phyloP scores from a whole-genome alignment of 2,888 invertebrate species.

The Autographa pulchrina region DNA sequence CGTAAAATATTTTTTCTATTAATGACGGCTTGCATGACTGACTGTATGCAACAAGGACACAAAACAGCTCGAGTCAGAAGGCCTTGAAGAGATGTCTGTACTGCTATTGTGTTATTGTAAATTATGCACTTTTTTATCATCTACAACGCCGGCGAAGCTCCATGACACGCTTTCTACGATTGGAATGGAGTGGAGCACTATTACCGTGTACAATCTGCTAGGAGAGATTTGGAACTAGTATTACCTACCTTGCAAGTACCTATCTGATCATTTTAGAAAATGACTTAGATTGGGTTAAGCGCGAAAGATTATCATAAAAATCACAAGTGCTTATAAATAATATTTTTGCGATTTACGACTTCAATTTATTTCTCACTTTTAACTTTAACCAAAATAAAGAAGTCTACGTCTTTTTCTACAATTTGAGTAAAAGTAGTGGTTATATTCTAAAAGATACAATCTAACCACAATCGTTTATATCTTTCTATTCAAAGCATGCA shows the following conservation, averaged over 20 bases:
- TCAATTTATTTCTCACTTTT: no score
- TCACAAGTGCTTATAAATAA: constrained; percentile 9
- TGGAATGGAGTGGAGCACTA: constrained; percentile 61
- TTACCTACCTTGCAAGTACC: constrained; percentile 14
- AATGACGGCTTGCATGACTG: constrained; percentile 63
- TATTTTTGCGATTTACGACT: neutral
- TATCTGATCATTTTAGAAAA: constrained; percentile 34
- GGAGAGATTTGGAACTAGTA: constrained; percentile 42
- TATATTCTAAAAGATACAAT: neutral
- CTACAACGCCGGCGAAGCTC: constrained; percentile 68
- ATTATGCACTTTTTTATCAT: constrained; percentile 78
- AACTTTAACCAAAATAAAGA: neutral
- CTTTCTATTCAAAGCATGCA: neutral
- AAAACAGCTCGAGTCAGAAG: constrained; percentile 58
- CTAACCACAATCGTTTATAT: neutral
- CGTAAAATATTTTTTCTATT: constrained; percentile 47
- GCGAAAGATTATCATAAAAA: constrained; percentile 32
- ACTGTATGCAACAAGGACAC: constrained; percentile 73
- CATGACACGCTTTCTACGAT: constrained; percentile 83
- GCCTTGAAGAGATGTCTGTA: constrained; percentile 72
- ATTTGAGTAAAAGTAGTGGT: neutral
- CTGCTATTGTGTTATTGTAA: constrained; percentile 75
- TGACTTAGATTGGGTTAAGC: constrained; percentile 42
- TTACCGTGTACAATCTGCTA: constrained; percentile 49
- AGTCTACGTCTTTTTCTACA: neutral